Percentiles rank a stretch among this genome's conserved stretches.
Conservation (phyloP, 2,797 vertebrate genomes). For the Urocyon cinereoargenteus region DNA sequence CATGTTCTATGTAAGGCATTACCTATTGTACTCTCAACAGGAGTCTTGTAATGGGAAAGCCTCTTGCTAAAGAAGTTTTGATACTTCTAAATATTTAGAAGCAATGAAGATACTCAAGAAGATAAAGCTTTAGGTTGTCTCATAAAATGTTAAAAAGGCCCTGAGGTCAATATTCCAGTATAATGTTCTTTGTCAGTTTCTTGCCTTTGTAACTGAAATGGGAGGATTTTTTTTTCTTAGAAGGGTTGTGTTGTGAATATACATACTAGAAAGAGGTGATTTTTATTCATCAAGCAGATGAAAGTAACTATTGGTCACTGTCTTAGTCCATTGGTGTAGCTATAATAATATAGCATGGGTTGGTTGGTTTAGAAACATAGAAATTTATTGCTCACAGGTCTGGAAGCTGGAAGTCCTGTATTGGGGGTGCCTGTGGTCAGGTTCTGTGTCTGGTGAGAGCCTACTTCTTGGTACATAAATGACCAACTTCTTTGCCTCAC, state of each 20-base stretch:
- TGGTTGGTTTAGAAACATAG: not conserved
- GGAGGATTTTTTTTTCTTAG: not conserved
- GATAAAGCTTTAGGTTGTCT: not conserved
- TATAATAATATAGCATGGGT: not conserved
- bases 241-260: not conserved
- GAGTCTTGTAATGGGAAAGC: not conserved
- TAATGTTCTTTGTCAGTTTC: not conserved
- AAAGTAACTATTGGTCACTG: not conserved
- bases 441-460: not conserved
- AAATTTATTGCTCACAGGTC: not conserved
- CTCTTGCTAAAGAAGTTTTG: not conserved
- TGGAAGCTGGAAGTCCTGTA: not conserved
- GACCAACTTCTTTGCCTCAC: not conserved
- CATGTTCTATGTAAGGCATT: constrained; percentile 67
- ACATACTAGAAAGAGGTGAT: not conserved
- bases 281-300: not conserved
- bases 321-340: not conserved
- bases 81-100: constrained; percentile 51
- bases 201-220: not conserved
- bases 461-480: not conserved
- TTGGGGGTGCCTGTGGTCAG: not conserved
- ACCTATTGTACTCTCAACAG: constrained; percentile 44
- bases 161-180: fast-evolving
- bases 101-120: constrained; percentile 9
- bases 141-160: constrained; percentile 25